Evolutionary conservation across 2,797 vertebrate genomes (phyloP), one percentile per base, ranked within the genome.

Genomic region (Scleropages formosus): DNA sequence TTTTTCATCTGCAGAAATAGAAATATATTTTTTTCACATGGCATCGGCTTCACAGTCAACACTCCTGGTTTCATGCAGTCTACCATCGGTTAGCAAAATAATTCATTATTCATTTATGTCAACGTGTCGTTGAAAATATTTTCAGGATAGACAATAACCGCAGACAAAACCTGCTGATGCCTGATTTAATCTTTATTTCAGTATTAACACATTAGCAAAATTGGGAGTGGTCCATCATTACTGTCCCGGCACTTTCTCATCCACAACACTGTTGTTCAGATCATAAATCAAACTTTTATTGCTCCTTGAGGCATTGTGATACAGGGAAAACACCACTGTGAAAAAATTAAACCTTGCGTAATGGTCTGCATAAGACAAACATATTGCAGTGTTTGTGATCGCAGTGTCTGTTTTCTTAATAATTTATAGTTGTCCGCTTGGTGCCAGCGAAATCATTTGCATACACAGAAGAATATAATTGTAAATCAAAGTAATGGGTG

Each of bases 241-340:
- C 79, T 81, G 85, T 85, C 85, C 83, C 79, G 31, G 72, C 82
- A 84, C 87, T 88, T 83, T 75, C 73, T 81, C 56, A 73, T 73
- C 39, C 61, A 22, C 31, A 20, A 24, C 72, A 61, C 27, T 7
- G 53, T 18, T 56, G 26, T 10, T 11, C 39, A 16, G 79, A 78
- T 83, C 79, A 90, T 93, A 91, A 90, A 92, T 91, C 90, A 90
- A 79, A 81, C 82, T 85, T 90, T 90, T 90, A 90, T 87, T 79
- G 87, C 85, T 90, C n/a, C n/a, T n/a, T n/a, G n/a, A n/a, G n/a
- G n/a, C n/a, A n/a, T n/a, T n/a, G n/a, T n/a, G n/a, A n/a, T n/a
- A n/a, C n/a, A n/a, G 80, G 80, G 67, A 71, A 82, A 72, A 56
- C 85, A 84, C 87, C 86, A 79, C 83, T 83, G 83, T 73, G 80